Conservation (phyloP, 2,113 vertebrate species). For the Piliocolobus tephrosceles region DNA sequence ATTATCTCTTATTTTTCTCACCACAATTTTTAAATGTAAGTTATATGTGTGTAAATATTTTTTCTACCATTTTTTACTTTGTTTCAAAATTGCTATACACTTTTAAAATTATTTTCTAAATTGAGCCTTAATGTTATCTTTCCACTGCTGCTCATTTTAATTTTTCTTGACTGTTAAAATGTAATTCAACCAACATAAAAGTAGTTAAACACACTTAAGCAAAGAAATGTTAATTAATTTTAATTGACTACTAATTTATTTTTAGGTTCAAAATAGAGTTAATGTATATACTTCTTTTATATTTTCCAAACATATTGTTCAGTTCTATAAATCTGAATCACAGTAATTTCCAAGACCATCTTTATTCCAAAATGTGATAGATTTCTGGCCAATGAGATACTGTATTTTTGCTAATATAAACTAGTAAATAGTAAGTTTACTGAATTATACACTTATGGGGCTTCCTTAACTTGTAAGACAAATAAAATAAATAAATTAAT, state of each 20-base stretch:
- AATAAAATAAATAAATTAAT: accelerated
- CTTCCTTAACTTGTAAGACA: neutral
- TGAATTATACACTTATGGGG: neutral
- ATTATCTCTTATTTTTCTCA: neutral
- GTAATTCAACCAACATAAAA: neutral
- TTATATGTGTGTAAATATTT: neutral
- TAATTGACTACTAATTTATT: neutral
- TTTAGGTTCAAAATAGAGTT: neutral
- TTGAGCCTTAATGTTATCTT: neutral
- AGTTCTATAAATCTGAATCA: neutral
- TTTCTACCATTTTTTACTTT: neutral
- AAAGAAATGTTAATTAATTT: neutral
- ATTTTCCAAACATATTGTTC: neutral
- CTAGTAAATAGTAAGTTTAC: neutral
- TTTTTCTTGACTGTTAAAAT: neutral
- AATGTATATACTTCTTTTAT: neutral
- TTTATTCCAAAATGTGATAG: neutral
- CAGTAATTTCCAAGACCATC: neutral
- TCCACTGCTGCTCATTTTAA: neutral
- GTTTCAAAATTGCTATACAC: neutral
- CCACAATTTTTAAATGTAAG: neutral
- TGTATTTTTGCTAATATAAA: neutral
- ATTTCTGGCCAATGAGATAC: neutral
- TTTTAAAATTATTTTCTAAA: neutral
- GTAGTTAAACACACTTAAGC: neutral